Conservation (phyloP, 1,140 invertebrate species). For the Spodoptera frugiperda region DNA sequence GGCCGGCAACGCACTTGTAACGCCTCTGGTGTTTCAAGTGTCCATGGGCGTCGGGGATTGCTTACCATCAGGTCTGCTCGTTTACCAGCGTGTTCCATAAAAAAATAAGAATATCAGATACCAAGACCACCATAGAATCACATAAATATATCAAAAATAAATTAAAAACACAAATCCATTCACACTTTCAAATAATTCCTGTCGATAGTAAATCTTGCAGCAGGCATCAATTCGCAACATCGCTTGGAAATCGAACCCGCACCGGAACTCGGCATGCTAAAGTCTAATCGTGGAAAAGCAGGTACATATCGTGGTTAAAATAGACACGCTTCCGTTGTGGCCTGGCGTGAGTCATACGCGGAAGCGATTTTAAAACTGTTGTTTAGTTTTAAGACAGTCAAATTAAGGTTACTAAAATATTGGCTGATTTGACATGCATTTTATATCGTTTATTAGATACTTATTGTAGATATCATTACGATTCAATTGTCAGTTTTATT, state of each 20-base stretch:
- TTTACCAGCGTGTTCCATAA: too few relatives aligned
- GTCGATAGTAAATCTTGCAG: background rate
- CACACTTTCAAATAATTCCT: background rate
- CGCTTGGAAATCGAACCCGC: constrained; percentile 37
- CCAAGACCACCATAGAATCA: too few relatives aligned
- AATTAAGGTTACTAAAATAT: background rate
- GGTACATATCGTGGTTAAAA: constrained; percentile 78
- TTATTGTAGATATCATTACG: too few relatives aligned
- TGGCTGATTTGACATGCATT: too few relatives aligned
- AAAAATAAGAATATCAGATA: too few relatives aligned
- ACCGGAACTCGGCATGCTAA: constrained; percentile 48
- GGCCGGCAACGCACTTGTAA: too few relatives aligned
- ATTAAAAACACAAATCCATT: background rate
- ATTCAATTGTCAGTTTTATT: too few relatives aligned
- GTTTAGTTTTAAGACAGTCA: background rate
- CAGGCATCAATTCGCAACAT: constrained; percentile 38
- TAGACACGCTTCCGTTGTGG: constrained; percentile 75
- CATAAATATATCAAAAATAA: too few relatives aligned
- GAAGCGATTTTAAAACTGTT: constrained; percentile 26
- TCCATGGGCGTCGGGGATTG: too few relatives aligned
- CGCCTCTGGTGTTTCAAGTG: too few relatives aligned
- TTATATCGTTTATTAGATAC: too few relatives aligned
- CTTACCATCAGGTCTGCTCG: too few relatives aligned
- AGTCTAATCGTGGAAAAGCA: constrained; percentile 77
- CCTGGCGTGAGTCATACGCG: constrained; percentile 48